Evolutionary conservation across 2,888 invertebrate genomes (phyloP), one percentile per base, ranked within the genome.

Genomic region (Punctoribates punctum): DNA sequence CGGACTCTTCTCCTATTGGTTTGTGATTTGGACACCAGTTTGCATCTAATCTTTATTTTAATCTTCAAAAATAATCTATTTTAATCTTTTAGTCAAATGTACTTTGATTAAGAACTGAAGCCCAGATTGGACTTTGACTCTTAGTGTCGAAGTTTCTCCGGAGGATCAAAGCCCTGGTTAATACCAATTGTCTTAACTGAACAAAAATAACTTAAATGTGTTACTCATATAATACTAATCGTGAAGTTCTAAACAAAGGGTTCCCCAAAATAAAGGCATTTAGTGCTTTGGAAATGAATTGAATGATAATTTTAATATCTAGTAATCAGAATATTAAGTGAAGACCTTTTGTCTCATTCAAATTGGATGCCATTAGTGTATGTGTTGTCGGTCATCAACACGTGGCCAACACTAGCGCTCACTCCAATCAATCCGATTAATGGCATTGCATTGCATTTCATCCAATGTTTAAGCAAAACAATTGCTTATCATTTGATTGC

Each of bases 401-500:
- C 27, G 60, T 60, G 60, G 60, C 29, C 27, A 60, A 60, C 11
- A 15, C 27, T 2, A 29, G 60, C 60, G 15, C 27, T 60, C 20
- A 20, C 8, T 42, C 8, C 42, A 42, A 42, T 54, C 25, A 54
- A 25, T 54, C 54, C 15, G 60, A 27, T 60, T 27, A 27, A 29
- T 29, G 29, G 23, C 23, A 57, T 57, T 57, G 8, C 15, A 25
- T 20, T 27, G 60, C 15, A 8, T 60, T 29, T 27, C n/a, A 51
- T 60, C 13, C 60, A 60, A 20, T 60, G 60, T 60, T 57, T 60
- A 60, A 29, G 29, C 25, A 29, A 60, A 60, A 60, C 60, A 60
- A 60, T 60, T 27, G 60, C 20, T 60, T 60, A 60, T 60, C 60
- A 60, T 60, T 60, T 51, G 60, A 25, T 54, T 25, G 60, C 27